Percentiles rank a stretch among this genome's conserved stretches.
Conservation (phyloP, 1,140 invertebrate genomes). For the Microplitis mediator region DNA sequence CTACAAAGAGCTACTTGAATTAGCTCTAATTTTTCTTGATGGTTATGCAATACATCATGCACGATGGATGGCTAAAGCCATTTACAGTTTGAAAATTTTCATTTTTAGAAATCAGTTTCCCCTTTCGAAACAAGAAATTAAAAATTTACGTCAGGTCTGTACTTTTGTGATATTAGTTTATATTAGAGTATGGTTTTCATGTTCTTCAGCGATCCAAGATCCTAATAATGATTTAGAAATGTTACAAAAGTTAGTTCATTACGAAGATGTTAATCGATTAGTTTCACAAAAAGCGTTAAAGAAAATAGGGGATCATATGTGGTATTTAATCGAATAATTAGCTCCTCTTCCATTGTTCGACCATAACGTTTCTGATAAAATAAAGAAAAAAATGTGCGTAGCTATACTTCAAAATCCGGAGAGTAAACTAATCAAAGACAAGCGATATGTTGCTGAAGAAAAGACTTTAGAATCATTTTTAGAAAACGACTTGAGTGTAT, state of each 20-base stretch:
- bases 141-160: slow-evolving; percentile 24
- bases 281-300: slow-evolving; percentile 6
- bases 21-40: slow-evolving; percentile 6
- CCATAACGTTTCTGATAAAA: neutral
- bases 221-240: slow-evolving; percentile 32
- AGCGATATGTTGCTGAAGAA: neutral
- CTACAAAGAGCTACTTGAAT: slow-evolving; percentile 27
- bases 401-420: neutral
- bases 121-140: slow-evolving; percentile 31
- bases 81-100: slow-evolving; percentile 36
- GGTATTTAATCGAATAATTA: slow-evolving; percentile 15
- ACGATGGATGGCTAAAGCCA: slow-evolving; percentile 32
- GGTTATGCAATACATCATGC: slow-evolving; percentile 24
- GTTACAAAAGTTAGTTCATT: slow-evolving; percentile 21
- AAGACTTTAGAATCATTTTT: neutral
- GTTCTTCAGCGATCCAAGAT: neutral
- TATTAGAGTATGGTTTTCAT: slow-evolving; percentile 33
- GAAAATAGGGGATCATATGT: slow-evolving; percentile 20
- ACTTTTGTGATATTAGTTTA: slow-evolving; percentile 33
- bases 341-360: neutral
- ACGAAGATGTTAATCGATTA: slow-evolving; percentile 7
- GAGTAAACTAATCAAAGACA: neutral
- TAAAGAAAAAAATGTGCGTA: neutral
- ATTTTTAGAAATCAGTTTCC: slow-evolving; percentile 37
- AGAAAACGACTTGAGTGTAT: no score